Evolutionary conservation across 2,113 vertebrate genomes (phyloP).

Genomic region (Ranitomeya imitator): DNA sequence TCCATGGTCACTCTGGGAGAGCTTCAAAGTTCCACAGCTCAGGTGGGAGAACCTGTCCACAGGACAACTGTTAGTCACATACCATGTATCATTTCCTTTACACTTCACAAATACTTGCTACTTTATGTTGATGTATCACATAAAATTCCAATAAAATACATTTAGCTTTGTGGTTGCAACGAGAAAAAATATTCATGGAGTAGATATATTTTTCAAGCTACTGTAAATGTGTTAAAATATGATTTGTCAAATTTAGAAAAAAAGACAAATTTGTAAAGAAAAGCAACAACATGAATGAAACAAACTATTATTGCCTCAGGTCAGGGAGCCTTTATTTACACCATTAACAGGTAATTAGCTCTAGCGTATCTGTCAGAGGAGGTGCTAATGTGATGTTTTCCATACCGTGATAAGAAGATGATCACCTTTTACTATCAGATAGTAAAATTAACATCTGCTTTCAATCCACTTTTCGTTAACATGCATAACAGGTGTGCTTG

Average conservation of each 20-base stretch:
- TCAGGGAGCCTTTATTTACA: slow-evolving; percentile 17
- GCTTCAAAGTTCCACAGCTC: too few species aligned
- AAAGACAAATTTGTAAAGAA: not conserved
- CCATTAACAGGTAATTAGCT: slow-evolving; percentile 47
- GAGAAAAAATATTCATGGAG: too few species aligned
- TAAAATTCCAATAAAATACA: too few species aligned
- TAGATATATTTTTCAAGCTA: too few species aligned
- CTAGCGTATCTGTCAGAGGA: slow-evolving; percentile 18
- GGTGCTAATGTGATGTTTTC: slow-evolving; percentile 49
- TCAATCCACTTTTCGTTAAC: slow-evolving; percentile 5
- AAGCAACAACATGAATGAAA: not conserved
- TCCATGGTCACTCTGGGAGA: too few species aligned
- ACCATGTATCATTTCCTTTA: too few species aligned
- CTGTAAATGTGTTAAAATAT: not conserved
- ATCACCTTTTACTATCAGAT: slow-evolving; percentile 8
- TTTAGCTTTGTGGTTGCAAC: too few species aligned
- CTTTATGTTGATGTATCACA: too few species aligned
- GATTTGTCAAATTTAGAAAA: not conserved
- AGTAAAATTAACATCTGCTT: slow-evolving; percentile 25
- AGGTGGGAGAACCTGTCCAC: too few species aligned
- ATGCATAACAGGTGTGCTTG: not conserved
- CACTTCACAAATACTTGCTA: too few species aligned
- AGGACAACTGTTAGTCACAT: too few species aligned
- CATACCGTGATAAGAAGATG: slow-evolving; percentile 21
- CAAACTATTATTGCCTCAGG: not conserved